phyloP scores from a whole-genome alignment of 2,113 vertebrate genomes.

The Atractosteus spatula region DNA sequence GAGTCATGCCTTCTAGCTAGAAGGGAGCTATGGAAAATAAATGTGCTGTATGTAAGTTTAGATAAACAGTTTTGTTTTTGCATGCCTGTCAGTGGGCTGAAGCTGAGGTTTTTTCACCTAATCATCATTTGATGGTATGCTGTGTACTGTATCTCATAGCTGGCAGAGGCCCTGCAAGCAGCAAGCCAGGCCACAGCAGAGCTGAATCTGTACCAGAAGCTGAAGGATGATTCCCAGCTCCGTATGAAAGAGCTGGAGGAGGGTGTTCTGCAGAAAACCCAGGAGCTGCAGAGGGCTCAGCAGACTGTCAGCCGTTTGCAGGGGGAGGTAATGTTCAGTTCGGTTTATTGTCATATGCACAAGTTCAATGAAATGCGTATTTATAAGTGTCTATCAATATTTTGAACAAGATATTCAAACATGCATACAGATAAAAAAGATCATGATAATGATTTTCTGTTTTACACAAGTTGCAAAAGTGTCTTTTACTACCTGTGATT shows the following conservation, averaged over 20 bases:
- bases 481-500: too few relatives aligned
- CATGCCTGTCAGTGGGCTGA: constrained; percentile 5
- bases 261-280: constrained; percentile 58
- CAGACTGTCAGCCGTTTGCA: constrained; percentile 51
- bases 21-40: too few relatives aligned
- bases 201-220: constrained; percentile 61
- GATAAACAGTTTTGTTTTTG: not conserved
- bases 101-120: too few relatives aligned
- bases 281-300: constrained; percentile 55
- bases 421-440: too few relatives aligned
- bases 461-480: too few relatives aligned
- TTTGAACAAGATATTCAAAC: too few relatives aligned
- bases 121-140: not conserved
- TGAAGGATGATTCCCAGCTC: constrained; percentile 50
- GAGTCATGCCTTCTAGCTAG: too few relatives aligned
- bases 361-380: too few relatives aligned
- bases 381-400: too few relatives aligned
- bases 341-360: not conserved
- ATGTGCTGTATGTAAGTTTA: not conserved
- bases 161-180: constrained; percentile 47
- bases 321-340: constrained; percentile 53
- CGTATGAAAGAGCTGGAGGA: constrained; percentile 68
- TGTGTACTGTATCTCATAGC: constrained; percentile 37
- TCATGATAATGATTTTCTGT: too few relatives aligned
- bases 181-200: constrained; percentile 40